Conservation (phyloP, 1,140 invertebrate species). For the Trachymyrmex cornetzi region DNA sequence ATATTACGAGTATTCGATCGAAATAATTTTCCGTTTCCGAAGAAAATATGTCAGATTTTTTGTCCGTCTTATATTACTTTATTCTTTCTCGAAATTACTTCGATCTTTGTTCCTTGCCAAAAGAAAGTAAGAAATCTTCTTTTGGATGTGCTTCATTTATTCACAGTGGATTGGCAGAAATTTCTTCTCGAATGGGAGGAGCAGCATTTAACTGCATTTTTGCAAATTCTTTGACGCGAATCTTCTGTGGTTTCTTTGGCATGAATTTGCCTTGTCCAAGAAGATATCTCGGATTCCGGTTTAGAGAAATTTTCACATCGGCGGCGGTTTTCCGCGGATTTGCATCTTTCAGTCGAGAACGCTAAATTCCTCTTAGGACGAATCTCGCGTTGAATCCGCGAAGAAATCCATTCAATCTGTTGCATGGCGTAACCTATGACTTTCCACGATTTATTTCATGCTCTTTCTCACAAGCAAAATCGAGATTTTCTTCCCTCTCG, state of each 20-base stretch:
- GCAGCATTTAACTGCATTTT: neutral
- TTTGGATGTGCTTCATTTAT: slow-evolving; percentile 5
- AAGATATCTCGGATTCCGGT: neutral
- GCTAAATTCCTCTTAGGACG: slow-evolving; percentile 38
- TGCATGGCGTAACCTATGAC: slow-evolving; percentile 30
- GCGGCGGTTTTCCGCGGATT: slow-evolving; percentile 17
- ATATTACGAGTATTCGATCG: neutral
- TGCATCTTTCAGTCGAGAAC: slow-evolving; percentile 38
- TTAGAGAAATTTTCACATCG: slow-evolving; percentile 30
- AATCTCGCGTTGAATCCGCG: slow-evolving; percentile 24
- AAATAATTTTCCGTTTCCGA: slow-evolving; percentile 50
- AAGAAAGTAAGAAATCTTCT: neutral
- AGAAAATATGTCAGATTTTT: slow-evolving; percentile 38
- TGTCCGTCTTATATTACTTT: neutral
- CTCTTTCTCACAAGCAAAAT: neutral
- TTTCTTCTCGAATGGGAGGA: neutral
- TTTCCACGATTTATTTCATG: slow-evolving; percentile 26
- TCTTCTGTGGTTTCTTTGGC: neutral
- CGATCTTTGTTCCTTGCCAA: neutral
- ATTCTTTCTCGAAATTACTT: slow-evolving; percentile 21
- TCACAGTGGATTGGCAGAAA: neutral
- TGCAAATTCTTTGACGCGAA: neutral
- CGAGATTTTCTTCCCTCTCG: slow-evolving; percentile 3
- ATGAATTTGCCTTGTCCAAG: neutral
- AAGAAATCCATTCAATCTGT: slow-evolving; percentile 49